phyloP scores from a whole-genome alignment of 2,113 vertebrate genomes.

The Oreochromis aureus region DNA sequence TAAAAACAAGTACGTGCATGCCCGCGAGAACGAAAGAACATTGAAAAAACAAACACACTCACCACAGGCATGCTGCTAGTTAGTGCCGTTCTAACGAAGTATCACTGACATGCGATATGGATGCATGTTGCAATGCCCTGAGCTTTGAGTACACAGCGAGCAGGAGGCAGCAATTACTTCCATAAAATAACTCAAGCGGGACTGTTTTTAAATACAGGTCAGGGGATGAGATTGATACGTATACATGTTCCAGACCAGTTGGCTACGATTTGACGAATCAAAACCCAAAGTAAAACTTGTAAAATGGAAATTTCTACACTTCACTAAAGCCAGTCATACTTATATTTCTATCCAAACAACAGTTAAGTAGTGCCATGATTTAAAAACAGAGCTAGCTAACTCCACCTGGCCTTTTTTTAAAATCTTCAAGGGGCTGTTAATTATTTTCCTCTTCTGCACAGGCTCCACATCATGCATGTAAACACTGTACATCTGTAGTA shows the following conservation, averaged over 20 bases:
- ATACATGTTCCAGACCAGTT: not conserved
- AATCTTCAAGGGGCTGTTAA: not conserved
- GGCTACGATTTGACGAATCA: not conserved
- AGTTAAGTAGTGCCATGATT: not conserved
- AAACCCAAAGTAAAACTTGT: not conserved
- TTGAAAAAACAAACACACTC: not conserved
- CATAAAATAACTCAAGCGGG: not conserved
- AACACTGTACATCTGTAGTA: not conserved
- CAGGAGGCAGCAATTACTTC: not conserved
- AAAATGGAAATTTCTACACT: not conserved
- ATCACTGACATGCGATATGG: constrained; percentile 8
- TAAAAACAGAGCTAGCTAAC: not conserved
- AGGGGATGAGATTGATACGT: not conserved
- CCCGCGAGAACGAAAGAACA: not conserved
- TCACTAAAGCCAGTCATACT: not conserved
- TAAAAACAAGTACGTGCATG: not conserved
- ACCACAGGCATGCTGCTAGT: not conserved
- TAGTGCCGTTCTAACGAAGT: not conserved
- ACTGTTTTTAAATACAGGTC: not conserved
- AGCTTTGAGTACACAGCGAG: not conserved
- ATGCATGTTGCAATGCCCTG: not conserved
- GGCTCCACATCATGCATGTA: not conserved
- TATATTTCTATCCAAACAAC: not conserved
- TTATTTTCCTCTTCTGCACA: not conserved
- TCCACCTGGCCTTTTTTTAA: not conserved